Evolutionary conservation across 2,113 vertebrate species (phyloP), one percentile per base, ranked within the genome.

Genomic region (Tupaia chinensis): DNA sequence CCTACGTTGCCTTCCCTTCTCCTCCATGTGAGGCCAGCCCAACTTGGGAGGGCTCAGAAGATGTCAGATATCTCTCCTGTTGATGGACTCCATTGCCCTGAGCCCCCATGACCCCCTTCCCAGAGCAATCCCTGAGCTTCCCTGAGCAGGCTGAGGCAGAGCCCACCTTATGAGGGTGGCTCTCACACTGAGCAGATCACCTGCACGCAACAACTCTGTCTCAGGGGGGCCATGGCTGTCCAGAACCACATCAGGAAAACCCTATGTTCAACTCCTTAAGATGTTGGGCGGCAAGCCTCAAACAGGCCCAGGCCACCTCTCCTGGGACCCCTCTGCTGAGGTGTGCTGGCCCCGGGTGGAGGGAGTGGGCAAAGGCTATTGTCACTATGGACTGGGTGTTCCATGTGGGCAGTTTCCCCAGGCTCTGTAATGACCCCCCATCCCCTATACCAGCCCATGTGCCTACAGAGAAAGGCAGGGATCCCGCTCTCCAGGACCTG

Each of bases 61-160:
- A 82, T 78, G 34, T 78, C 78, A 74, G 44, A 79, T 20, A 61
- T 16, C n/a, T 80, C 70, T 10, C 22, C 65, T 7, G 16, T 27
- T 0, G 0, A 34, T 4, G 17, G n/a, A 32, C 19, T 72, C 54
- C 3, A 2, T 44, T 5, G 73, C 7, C 65, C 44, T 44, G 44
- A 44, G 44, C 44, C 5, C 44, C 44, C 65, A 54, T 3, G 10
- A 11, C 22, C 53, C 63, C 44, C 66, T 14, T 19, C 27, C n/a
- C 68, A 58, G 69, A 34, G 61, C 12, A 72, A 9, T n/a, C n/a
- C 6, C 16, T 44, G 44, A 44, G 44, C 44, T 44, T 44, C 44
- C 15, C 19, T 58, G 56, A 80, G 56, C 63, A 56, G 32, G 3
- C 9, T 11, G 9, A 61, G 63, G 56, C 58, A 19, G 8, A 89